Conservation (phyloP, 2,888 invertebrate species). For the Helobdella robusta region DNA sequence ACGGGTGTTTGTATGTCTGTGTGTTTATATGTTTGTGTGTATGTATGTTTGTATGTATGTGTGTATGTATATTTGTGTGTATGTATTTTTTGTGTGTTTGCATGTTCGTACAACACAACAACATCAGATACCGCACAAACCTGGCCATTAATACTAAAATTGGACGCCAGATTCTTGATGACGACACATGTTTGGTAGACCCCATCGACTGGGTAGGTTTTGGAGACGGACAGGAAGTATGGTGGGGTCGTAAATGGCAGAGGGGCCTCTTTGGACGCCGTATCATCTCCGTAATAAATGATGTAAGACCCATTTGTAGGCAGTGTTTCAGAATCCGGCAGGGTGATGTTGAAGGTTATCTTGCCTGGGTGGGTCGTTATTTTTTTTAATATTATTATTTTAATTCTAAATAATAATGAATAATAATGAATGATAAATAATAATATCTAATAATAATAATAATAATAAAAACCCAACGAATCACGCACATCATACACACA, state of each 20-base stretch:
- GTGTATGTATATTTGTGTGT: background rate
- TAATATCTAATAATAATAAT: background rate
- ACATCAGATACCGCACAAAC: too few relatives aligned
- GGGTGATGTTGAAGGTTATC: slow-evolving; percentile 27
- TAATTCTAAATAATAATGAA: background rate
- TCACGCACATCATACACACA: background rate
- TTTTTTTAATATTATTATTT: background rate
- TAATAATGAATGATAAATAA: background rate
- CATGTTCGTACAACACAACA: too few relatives aligned
- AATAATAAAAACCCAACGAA: background rate
- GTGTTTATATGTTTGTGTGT: background rate
- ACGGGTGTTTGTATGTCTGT: background rate
- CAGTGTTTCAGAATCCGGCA: slow-evolving; percentile 25
- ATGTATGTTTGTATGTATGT: background rate
- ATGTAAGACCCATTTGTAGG: slow-evolving; percentile 35
- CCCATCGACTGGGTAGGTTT: slow-evolving; percentile 36
- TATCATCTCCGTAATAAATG: slow-evolving; percentile 37
- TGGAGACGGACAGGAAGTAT: slow-evolving; percentile 19
- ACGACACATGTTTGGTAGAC: slow-evolving; percentile 36
- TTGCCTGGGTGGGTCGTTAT: slow-evolving; percentile 10
- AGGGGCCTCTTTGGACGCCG: slow-evolving; percentile 1
- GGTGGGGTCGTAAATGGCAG: slow-evolving; percentile 22
- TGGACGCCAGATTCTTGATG: slow-evolving; percentile 39
- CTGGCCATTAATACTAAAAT: slow-evolving; percentile 29
- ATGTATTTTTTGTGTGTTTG: background rate